Evolutionary conservation across 2,797 vertebrate species (phyloP).

Genomic region (Rhodeus uyekii): DNA sequence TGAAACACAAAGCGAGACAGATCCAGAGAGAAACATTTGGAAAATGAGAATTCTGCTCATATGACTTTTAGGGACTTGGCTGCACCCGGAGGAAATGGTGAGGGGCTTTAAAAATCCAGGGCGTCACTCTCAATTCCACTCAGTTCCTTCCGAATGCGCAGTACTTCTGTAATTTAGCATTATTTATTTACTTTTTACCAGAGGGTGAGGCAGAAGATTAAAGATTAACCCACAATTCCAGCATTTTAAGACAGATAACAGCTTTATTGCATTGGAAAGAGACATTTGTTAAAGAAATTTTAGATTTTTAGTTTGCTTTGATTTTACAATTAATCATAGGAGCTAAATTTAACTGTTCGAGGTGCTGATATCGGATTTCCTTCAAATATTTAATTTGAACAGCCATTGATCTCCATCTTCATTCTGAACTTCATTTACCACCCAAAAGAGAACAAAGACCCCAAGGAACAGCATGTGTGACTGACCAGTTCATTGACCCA

Average conservation of each 20-base stretch:
- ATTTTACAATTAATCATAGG: not conserved
- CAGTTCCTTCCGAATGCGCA: slow-evolving; percentile 50
- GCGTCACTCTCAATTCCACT: slow-evolving; percentile 56
- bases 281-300: slow-evolving; percentile 6
- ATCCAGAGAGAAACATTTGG: slow-evolving; percentile 2
- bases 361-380: not conserved
- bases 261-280: not conserved
- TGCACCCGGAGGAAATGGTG: slow-evolving; percentile 3
- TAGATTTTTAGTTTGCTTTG: not conserved
- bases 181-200: slow-evolving; percentile 63
- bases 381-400: not conserved
- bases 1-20: slow-evolving; percentile 5
- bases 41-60: slow-evolving; percentile 11
- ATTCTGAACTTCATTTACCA: not conserved
- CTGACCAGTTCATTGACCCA: not conserved
- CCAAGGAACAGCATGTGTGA: not conserved
- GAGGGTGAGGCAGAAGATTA: slow-evolving; percentile 45
- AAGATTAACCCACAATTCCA: slow-evolving; percentile 30
- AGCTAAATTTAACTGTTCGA: not conserved
- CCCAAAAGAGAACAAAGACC: not conserved
- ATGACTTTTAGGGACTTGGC: slow-evolving; percentile 8
- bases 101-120: slow-evolving; percentile 44
- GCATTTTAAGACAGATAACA: slow-evolving; percentile 5
- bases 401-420: not conserved
- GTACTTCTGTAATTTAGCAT: slow-evolving; percentile 50